These are phyloP conservation scores for Agrilus planipennis DNA, from an alignment of 1,140 invertebrate species.

Conservation along the genomic window DNA sequence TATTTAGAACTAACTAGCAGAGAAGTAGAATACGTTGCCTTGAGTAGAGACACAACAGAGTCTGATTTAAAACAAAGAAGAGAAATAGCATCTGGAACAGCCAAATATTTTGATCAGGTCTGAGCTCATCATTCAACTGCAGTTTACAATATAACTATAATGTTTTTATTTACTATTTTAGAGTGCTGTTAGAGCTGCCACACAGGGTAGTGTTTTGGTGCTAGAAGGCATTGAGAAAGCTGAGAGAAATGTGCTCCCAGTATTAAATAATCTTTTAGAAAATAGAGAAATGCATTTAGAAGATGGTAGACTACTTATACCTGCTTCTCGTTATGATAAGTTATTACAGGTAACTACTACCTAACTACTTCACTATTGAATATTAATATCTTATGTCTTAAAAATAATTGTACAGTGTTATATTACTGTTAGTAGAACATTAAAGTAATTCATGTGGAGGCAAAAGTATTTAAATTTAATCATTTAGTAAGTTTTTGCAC, in stretches of 20 bases:
- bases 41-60: slow-evolving; percentile 93
- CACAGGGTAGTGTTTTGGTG: slow-evolving; percentile 78
- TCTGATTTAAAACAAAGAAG: slow-evolving; percentile 91
- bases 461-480: no score
- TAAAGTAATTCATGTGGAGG: no score
- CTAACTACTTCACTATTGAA: no score
- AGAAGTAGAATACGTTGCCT: slow-evolving; percentile 86
- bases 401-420: no score
- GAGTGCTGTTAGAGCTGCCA: slow-evolving; percentile 84
- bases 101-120: slow-evolving; percentile 89
- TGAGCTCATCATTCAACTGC: slow-evolving; percentile 1
- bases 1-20: slow-evolving; percentile 78
- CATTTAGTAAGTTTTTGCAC: background rate
- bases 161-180: slow-evolving; percentile 25
- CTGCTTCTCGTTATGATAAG: slow-evolving; percentile 81
- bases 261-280: slow-evolving; percentile 97
- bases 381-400: no score
- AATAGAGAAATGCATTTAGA: slow-evolving; percentile 98
- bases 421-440: no score
- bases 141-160: no score
- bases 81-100: slow-evolving; percentile 78
- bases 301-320: slow-evolving; percentile 88
- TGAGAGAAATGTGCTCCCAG: slow-evolving; percentile 90
- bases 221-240: slow-evolving; percentile 96
- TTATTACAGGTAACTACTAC: slow-evolving; percentile 63